Evolutionary conservation across 2,888 invertebrate species (phyloP).

Genomic region (Rhagonycha fulva): DNA sequence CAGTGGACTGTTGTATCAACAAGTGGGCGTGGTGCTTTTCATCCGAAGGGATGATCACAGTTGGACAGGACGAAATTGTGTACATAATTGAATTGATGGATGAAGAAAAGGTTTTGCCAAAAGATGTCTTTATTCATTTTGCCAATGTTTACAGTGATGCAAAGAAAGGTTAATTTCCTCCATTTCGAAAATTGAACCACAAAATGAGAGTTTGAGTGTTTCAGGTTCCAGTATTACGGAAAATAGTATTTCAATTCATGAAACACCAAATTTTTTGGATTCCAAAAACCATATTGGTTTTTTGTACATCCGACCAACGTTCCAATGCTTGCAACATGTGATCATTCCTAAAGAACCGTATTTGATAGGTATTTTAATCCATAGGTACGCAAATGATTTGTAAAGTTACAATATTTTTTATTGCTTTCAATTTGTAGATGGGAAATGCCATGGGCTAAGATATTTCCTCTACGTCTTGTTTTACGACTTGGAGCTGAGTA

Average conservation of each 20-base stretch:
- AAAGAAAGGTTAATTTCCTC: conserved; percentile 58
- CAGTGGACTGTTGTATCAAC: conserved; percentile 78
- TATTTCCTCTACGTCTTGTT: conserved; percentile 74
- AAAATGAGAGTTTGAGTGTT: conserved; percentile 25
- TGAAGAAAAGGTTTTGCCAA: conserved; percentile 65
- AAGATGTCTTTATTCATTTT: conserved; percentile 76
- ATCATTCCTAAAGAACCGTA: conserved; percentile 74
- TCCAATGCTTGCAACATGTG: conserved; percentile 80
- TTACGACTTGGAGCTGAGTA: conserved; percentile 82
- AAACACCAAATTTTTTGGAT: conserved; percentile 64
- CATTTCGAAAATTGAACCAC: neutral
- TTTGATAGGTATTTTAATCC: conserved; percentile 77
- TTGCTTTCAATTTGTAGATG: conserved; percentile 54
- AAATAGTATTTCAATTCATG: conserved; percentile 69
- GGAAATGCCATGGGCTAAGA: conserved; percentile 83
- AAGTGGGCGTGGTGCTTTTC: conserved; percentile 77
- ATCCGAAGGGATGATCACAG: conserved; percentile 75
- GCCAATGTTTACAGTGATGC: conserved; percentile 73
- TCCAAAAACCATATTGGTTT: conserved; percentile 80
- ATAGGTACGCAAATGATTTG: conserved; percentile 58
- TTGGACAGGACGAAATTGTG: conserved; percentile 83
- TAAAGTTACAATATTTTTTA: neutral
- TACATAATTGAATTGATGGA: conserved; percentile 71
- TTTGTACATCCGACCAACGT: conserved; percentile 77
- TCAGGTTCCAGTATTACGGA: conserved; percentile 72